Evolutionary conservation across 2,797 vertebrate species (phyloP).

Genomic region (Macropodus opercularis): DNA sequence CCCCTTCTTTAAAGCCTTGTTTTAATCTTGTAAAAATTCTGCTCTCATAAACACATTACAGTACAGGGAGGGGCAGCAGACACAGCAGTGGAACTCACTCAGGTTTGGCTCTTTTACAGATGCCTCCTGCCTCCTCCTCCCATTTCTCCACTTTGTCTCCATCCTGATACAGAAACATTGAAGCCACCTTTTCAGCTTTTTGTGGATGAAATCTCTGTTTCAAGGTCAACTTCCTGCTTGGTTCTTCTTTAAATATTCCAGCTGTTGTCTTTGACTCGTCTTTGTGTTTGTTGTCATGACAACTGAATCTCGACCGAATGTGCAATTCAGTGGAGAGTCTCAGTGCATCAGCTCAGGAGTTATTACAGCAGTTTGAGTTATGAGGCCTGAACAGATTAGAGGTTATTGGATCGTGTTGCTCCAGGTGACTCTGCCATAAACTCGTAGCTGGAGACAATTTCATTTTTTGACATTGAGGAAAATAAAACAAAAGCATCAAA

Average conservation of each 20-base stretch:
- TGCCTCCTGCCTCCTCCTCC: conserved; percentile 20
- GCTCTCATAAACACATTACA: conserved; percentile 40
- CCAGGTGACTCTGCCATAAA: neutral
- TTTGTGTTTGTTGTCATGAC: conserved; percentile 59
- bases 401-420: neutral
- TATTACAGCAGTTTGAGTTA: conserved; percentile 13
- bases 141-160: conserved; percentile 12
- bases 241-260: conserved; percentile 5
- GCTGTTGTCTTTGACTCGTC: conserved; percentile 30
- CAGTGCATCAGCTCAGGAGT: conserved; percentile 9
- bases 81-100: conserved; percentile 2
- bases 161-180: conserved; percentile 19
- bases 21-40: conserved; percentile 51
- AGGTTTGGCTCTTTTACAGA: conserved; percentile 25
- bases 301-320: conserved; percentile 29
- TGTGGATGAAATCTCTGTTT: neutral
- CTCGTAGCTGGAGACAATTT: neutral
- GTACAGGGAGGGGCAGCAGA: conserved; percentile 18
- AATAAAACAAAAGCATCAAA: neutral
- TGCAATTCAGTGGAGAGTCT: conserved; percentile 18
- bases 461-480: too few relatives aligned
- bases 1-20: conserved; percentile 38
- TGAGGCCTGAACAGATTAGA: conserved; percentile 7
- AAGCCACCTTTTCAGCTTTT: neutral
- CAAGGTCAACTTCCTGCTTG: conserved; percentile 18